phyloP scores from a whole-genome alignment of 2,888 invertebrate species.

The Leucophora obtusa region DNA sequence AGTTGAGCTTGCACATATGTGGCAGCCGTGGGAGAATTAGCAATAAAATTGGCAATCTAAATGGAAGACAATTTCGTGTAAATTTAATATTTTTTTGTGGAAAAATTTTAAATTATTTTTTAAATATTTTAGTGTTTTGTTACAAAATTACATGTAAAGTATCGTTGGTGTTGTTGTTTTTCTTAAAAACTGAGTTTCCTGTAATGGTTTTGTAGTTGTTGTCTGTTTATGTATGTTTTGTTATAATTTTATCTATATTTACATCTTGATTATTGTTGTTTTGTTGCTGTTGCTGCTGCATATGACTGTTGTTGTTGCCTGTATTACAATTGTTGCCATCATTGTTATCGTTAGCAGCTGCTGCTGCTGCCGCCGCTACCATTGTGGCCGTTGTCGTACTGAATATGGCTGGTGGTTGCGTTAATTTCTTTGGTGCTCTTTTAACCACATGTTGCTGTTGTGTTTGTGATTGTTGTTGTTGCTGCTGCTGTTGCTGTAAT shows the following conservation, averaged over 20 bases:
- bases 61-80: neutral
- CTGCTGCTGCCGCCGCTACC: conserved; percentile 22
- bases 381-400: conserved; percentile 64
- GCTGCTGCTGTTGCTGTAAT: conserved; percentile 63
- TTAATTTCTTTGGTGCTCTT: conserved; percentile 69
- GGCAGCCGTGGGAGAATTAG: conserved; percentile 75
- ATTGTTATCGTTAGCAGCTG: conserved; percentile 47
- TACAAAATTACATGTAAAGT: conserved; percentile 6
- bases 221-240: conserved; percentile 54
- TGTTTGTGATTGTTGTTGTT: conserved; percentile 76
- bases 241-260: conserved; percentile 69
- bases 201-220: conserved; percentile 63
- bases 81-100: neutral
- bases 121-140: conserved; percentile 23
- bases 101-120: conserved; percentile 55
- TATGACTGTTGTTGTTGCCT: conserved; percentile 64
- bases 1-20: conserved; percentile 75
- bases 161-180: conserved; percentile 29
- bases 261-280: conserved; percentile 73
- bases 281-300: conserved; percentile 63
- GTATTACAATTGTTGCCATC: conserved; percentile 60
- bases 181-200: conserved; percentile 30
- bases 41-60: conserved; percentile 76
- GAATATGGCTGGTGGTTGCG: conserved; percentile 69
- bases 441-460: conserved; percentile 77